Base-by-base conservation (phyloP, 2,113 vertebrate genomes). In the Ceyx margarethae region DNA sequence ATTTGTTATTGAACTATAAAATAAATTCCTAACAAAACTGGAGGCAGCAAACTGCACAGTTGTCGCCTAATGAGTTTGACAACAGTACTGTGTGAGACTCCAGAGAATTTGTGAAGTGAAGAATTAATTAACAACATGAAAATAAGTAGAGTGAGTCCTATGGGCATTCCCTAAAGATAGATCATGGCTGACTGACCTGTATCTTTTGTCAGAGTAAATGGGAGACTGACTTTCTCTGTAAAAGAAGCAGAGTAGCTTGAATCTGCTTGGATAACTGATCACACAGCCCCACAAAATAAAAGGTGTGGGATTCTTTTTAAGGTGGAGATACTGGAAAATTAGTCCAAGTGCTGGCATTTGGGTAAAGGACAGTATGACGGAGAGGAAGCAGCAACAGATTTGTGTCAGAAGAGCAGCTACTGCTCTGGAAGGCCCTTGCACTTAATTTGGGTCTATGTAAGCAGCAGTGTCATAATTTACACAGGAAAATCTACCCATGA, bases 41-140 rank as follows among this genome's bases (percentile, higher is more conserved):
- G 28, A 87, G 90, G 31, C 3, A 13, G 78, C 79, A 67, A 94
- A 23, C 35, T 54, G 79, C 3, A 0, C 85, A 82, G 31, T 60
- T 62, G 4, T 65, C 58, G 28, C 51, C 81, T 94, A 64, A 93
- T 91, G 87, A 94, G 67, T 45, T 80, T 91, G 60, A 73, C 79
- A 87, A 68, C 35, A 64, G 90, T 80, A 77, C 42, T 10, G 13
- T 43, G 37, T 0, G 3, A 87, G 43, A n/a, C 72, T 82, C 64
- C 10, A 43, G 91, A 77, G 81, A 83, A 69, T 74, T 91, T 73
- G 29, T 51, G 33, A 89, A 77, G 51, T 42, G 58, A 92, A 87
- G 13, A 94, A 94, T 93, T 94, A 87, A 95, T 91, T 90, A 96
- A 85, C 60, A 91, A 33, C 40, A 12, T 60, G 85, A 87, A 85